phyloP scores from a whole-genome alignment of 2,888 invertebrate species.

The Synanthedon tipuliformis region DNA sequence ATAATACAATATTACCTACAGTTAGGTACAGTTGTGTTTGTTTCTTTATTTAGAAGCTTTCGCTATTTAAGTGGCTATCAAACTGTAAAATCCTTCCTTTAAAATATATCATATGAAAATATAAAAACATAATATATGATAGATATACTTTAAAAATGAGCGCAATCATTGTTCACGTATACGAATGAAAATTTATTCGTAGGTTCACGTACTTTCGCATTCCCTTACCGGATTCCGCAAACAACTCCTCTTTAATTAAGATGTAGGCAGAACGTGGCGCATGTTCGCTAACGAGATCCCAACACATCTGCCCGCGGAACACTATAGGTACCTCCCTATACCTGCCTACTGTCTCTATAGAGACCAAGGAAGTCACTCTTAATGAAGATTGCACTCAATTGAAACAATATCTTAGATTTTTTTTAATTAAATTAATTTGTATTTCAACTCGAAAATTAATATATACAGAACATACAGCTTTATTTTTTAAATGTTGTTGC shows the following conservation, averaged over 20 bases:
- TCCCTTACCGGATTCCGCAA: conserved; percentile 15
- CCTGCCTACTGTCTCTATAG: not conserved
- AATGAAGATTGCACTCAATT: not conserved
- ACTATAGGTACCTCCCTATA: not conserved
- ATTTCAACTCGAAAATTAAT: too few species aligned
- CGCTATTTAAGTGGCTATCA: too few species aligned
- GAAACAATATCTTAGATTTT: not conserved
- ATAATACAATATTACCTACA: too few species aligned
- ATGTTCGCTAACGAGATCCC: conserved; percentile 58
- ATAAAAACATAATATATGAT: too few species aligned
- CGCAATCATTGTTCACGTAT: not conserved
- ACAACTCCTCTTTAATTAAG: conserved; percentile 48
- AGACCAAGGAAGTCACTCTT: not conserved
- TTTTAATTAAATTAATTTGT: not conserved
- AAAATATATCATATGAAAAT: too few species aligned
- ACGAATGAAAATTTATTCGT: too few species aligned
- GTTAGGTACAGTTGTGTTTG: too few species aligned
- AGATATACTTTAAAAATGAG: not conserved
- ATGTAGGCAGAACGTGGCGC: conserved; percentile 57
- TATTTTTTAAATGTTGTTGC: too few species aligned
- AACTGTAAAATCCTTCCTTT: too few species aligned
- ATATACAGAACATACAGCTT: too few species aligned
- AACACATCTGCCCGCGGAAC: conserved; percentile 29
- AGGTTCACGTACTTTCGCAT: not conserved
- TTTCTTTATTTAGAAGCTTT: too few species aligned